These are phyloP conservation scores for Drosophila albomicans DNA, from an alignment of 1,140 invertebrate species.

Conservation along the genomic window DNA sequence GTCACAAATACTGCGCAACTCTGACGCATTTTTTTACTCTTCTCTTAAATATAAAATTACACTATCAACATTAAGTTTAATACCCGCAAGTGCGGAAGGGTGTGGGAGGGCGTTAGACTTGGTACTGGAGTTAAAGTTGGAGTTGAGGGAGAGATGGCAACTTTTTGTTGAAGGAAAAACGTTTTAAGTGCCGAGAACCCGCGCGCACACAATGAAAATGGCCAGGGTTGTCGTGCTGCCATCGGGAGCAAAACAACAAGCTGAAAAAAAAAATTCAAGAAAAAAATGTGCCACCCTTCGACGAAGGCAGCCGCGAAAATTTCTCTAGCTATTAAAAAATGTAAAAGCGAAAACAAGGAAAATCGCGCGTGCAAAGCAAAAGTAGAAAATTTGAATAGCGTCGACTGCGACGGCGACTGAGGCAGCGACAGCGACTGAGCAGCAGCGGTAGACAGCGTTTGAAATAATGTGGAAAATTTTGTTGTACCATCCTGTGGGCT, in stretches of 20 bases:
- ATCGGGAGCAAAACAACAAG: slow-evolving; percentile 4
- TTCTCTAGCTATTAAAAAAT: slow-evolving; percentile 82
- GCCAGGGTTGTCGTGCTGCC: slow-evolving; percentile 65
- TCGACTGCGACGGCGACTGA: slow-evolving; percentile 44
- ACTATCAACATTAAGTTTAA: slow-evolving; percentile 82
- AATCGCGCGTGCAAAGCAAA: slow-evolving; percentile 81
- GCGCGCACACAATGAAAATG: slow-evolving; percentile 55
- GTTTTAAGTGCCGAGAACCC: slow-evolving; percentile 68
- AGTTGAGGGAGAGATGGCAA: slow-evolving; percentile 29
- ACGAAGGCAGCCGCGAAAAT: slow-evolving; percentile 55
- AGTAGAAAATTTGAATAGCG: slow-evolving; percentile 80
- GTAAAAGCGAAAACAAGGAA: slow-evolving; percentile 83
- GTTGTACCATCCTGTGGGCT: slow-evolving; percentile 58
- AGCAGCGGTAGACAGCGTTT: slow-evolving; percentile 21
- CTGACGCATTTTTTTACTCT: slow-evolving; percentile 36
- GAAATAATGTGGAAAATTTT: slow-evolving; percentile 76
- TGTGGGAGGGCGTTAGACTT: slow-evolving; percentile 5
- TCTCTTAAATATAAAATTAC: slow-evolving; percentile 80
- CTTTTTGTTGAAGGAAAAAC: slow-evolving; percentile 56
- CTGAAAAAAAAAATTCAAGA: slow-evolving; percentile 8
- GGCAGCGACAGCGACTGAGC: slow-evolving; percentile 23
- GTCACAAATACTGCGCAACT: slow-evolving; percentile 58
- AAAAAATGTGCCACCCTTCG: slow-evolving; percentile 75
- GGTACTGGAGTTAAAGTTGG: background rate
- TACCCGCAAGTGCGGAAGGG: slow-evolving; percentile 73